These are phyloP conservation scores for Vipera ursinii DNA, from an alignment of 2,797 vertebrate species.

Conservation along the genomic window DNA sequence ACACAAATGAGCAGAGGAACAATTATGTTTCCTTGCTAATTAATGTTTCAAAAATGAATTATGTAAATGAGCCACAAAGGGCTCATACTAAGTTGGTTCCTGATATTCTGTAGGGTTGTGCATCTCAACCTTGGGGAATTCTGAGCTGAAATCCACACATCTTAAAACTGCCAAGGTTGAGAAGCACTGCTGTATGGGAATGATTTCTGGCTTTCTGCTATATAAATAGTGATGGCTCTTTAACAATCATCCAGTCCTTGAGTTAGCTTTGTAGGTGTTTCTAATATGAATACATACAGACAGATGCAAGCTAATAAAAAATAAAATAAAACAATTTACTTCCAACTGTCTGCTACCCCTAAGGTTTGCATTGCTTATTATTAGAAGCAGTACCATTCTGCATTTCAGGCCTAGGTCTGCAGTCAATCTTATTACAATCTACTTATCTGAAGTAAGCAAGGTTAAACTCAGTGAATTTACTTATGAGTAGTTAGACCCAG, in stretches of 20 bases:
- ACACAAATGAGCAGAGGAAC: slow-evolving; percentile 67
- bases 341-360: neutral
- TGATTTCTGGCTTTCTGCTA: slow-evolving; percentile 21
- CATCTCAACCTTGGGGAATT: neutral
- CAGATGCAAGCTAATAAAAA: slow-evolving; percentile 13
- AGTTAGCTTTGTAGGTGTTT: neutral
- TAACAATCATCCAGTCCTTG: slow-evolving; percentile 14
- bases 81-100: slow-evolving; percentile 55
- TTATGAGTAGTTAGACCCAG: neutral
- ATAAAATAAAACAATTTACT: slow-evolving; percentile 10
- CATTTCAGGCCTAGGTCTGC: neutral
- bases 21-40: slow-evolving; percentile 69
- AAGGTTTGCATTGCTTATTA: neutral
- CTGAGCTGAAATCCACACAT: neutral
- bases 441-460: neutral
- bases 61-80: slow-evolving; percentile 68
- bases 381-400: neutral
- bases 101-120: slow-evolving; percentile 40
- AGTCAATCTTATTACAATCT: neutral
- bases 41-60: slow-evolving; percentile 75
- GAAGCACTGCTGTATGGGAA: neutral
- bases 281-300: neutral
- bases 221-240: slow-evolving; percentile 40
- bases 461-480: neutral
- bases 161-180: neutral